Evolutionary conservation across 2,113 vertebrate species (phyloP), one percentile per base, ranked within the genome.

Genomic region (Halcyon senegalensis): DNA sequence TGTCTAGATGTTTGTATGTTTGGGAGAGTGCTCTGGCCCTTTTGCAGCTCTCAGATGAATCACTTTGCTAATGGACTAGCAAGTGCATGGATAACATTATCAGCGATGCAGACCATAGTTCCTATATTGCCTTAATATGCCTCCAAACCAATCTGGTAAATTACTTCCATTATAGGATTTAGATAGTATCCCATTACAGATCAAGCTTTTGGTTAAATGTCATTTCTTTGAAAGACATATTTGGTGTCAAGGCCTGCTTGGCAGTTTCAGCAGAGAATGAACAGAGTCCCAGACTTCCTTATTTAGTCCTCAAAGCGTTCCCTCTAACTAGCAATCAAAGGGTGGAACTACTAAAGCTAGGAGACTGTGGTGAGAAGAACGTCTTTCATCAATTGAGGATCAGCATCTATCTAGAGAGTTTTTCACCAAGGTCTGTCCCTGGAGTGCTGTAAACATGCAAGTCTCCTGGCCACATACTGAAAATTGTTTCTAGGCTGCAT

Each of bases 41-140:
- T 85, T 80, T 63, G 70, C 76, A 94, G 60, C 68, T 97, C 95
- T 97, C 90, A 94, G 87, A 97, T 92, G 93, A 97, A 96, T 97
- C 86, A 96, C 94, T 95, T 78, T 91, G 79, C 93, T 98, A 98
- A 98, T 97, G 96, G 96, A 97, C 92, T 96, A 97, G 90, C 89
- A 97, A 98, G 78, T 96, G 87, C 87, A 89, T 88, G 63, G 82
- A 93, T 94, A 96, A 96, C 86, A 95, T 90, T 95, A 97, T 97
- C 96, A 97, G 69, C 67, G 87, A 96, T 96, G 94, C 94, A 97
- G 94, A 94, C 84, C 73, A 64, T 84, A 58, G 74, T 43, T 96
- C 48, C 37, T 93, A 25, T 69, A 96, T 90, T 96, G 94, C 96
- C 74, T 86, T 97, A 92, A 96, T 96, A 97, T 1, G n/a, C 60